A percentile compares a stretch with the other conserved stretches of the same genome.
These are phyloP conservation scores for Resseliella maxima DNA, from an alignment of 2,888 invertebrate genomes.

Conservation along the genomic window DNA sequence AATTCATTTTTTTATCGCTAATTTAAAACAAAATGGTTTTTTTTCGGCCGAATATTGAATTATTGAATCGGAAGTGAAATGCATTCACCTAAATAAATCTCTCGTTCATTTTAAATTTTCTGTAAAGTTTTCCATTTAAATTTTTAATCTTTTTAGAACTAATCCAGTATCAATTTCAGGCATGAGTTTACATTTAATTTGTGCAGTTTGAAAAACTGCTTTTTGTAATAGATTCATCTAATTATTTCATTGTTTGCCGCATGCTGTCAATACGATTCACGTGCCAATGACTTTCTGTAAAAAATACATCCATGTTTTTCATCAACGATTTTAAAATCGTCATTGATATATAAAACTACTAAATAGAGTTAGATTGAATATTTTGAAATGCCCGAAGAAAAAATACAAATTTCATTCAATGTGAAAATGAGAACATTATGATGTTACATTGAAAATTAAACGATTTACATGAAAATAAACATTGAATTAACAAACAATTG, in stretches of 20 bases:
- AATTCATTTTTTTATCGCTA: not conserved
- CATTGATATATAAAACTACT: not conserved
- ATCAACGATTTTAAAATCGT: not conserved
- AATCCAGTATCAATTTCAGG: not conserved
- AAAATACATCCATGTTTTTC: not conserved
- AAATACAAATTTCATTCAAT: slow-evolving; percentile 26
- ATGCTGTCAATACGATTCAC: slow-evolving; percentile 21
- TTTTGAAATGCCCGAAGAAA: slow-evolving; percentile 5
- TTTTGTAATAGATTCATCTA: slow-evolving; percentile 22
- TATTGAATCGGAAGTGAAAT: not conserved
- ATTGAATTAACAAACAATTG: slow-evolving; percentile 48
- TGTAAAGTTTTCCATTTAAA: not conserved
- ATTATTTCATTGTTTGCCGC: slow-evolving; percentile 26
- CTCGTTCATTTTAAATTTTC: no score
- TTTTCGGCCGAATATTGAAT: not conserved
- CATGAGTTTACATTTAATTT: not conserved
- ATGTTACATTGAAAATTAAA: slow-evolving; percentile 34
- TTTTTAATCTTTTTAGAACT: no score
- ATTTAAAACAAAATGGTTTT: not conserved
- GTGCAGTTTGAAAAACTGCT: not conserved
- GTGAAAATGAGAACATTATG: slow-evolving; percentile 29
- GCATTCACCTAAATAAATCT: not conserved
- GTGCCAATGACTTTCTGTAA: not conserved
- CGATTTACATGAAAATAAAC: slow-evolving; percentile 55
- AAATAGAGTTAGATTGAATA: not conserved